phyloP scores from a whole-genome alignment of 2,888 invertebrate genomes.

The Anticlea derivata region DNA sequence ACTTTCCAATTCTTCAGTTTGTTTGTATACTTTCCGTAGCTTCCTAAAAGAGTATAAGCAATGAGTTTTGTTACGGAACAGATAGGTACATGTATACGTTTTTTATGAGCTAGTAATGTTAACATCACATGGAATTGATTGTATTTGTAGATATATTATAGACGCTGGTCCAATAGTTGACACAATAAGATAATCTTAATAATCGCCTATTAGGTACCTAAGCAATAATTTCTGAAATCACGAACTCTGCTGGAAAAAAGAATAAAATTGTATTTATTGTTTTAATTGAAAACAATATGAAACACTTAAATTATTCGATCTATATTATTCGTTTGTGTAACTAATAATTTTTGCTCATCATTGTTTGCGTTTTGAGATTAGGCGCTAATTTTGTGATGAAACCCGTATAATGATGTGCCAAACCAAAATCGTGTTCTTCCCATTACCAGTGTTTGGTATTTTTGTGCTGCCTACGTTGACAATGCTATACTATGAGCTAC shows the following conservation, averaged over 20 bases:
- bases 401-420: conserved; percentile 9
- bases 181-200: no score
- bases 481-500: not conserved
- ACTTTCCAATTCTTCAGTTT: conserved; percentile 88
- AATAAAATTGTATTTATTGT: no score
- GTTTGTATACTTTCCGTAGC: conserved; percentile 83
- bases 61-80: conserved; percentile 2
- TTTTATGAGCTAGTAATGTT: not conserved
- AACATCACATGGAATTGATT: not conserved
- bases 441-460: not conserved
- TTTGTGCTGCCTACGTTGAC: not conserved
- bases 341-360: not conserved
- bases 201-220: no score
- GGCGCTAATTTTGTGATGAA: conserved; percentile 6
- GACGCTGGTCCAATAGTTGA: not conserved
- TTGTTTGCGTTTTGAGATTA: not conserved
- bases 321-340: not conserved
- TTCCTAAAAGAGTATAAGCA: conserved; percentile 65
- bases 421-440: conserved; percentile 1
- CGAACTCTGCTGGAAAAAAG: no score
- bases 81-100: no score
- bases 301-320: no score
- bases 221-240: no score
- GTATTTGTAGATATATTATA: not conserved
- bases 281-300: no score